These are phyloP conservation scores for Erethizon dorsatum DNA, from an alignment of 2,797 vertebrate genomes.

Conservation along the genomic window DNA sequence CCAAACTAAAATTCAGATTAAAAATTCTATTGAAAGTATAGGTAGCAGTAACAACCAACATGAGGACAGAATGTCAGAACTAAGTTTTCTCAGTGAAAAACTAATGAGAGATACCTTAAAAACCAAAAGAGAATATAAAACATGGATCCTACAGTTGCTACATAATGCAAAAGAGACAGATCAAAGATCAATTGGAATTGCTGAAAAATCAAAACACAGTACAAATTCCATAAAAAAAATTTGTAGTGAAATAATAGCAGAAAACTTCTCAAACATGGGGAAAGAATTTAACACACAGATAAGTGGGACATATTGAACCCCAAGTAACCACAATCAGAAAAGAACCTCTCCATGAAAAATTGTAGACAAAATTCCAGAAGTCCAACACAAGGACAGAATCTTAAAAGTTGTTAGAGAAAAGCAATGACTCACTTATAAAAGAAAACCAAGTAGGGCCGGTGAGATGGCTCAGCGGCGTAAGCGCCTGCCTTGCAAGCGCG, in stretches of 20 bases:
- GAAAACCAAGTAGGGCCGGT: background rate
- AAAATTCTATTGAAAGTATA: background rate
- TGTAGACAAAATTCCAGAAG: background rate
- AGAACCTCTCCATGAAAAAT: background rate
- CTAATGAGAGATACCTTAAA: background rate
- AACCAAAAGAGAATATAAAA: background rate
- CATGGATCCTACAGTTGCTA: no score
- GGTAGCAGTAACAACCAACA: background rate
- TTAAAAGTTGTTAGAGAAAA: background rate
- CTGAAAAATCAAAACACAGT: background rate
- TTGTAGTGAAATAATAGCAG: background rate
- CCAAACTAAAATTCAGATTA: background rate
- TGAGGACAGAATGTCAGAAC: background rate
- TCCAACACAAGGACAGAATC: background rate
- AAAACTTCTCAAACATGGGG: background rate
- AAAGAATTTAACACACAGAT: background rate
- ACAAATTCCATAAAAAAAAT: background rate
- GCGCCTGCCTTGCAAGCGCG: no score
- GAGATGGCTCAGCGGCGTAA: no score
- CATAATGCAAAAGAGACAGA: no score
- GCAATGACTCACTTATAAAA: background rate
- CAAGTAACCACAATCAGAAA: background rate
- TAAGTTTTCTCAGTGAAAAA: background rate
- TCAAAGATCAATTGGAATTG: no score
- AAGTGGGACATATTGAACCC: background rate